Base-by-base conservation (phyloP, 2,888 invertebrate genomes). In the Nasonovia ribisnigri region DNA sequence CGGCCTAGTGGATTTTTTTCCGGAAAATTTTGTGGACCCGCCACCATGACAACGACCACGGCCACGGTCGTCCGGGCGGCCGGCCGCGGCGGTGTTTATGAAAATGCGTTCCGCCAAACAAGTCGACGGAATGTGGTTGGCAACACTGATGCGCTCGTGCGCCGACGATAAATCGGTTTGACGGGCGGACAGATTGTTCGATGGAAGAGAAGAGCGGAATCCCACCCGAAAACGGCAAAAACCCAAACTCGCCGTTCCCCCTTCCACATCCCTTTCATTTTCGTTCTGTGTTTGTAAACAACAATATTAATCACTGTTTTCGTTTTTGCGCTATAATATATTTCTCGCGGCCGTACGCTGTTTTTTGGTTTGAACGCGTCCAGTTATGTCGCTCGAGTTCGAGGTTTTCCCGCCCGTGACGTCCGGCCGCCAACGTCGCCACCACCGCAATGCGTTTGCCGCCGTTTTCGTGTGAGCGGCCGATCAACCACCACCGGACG, bases 261-360 rank as follows among this genome's bases (percentile, higher is more conserved):
- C 89, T 90, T 60, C 60, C 84, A 36, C 57, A 48, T 89, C 84
- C 93, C 93, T 93, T 93, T 93, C 93, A 93, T 93, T 93, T 93
- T 93, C 90, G 89, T 93, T 93, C 86, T 90, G 48, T 93, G 93
- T 93, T 93, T 93, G 93, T 93, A 93, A 93, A 93, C 93, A 93
- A 93, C 46, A 86, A 29, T 90, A 90, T 93, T 93, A 93, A 93
- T 93, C 93, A 93, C 93, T 60, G 46, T 57, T 67, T 67, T 93
- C 54, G 54, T 93, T 93, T 90, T 90, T 90, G 90, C 93, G 84
- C 92, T 92, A 67, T 92, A 88, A 54, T 54, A 67, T 92, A 88
- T 36, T 88, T 92, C 51, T 29, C 51, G 16, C n/a, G 24, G 46
- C 8, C 10, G 77, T 43, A 51, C 48, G 42, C n/a, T n/a, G n/a